These are phyloP conservation scores for Myotis vivesi DNA, from an alignment of 2,797 vertebrate genomes.

Conservation along the genomic window DNA sequence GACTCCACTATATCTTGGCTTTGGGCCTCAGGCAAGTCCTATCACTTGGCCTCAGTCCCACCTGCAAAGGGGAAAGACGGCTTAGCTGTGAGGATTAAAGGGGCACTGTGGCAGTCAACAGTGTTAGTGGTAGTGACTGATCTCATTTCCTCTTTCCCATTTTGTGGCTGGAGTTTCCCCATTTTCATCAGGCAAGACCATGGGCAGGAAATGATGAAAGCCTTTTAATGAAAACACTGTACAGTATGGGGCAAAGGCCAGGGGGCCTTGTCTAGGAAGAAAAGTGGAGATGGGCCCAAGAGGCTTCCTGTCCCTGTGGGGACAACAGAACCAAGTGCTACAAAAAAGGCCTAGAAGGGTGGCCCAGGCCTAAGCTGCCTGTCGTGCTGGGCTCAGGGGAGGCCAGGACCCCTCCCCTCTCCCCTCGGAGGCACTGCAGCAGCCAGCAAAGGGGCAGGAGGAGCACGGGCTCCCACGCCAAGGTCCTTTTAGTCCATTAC, in stretches of 20 bases:
- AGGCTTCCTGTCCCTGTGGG: background rate
- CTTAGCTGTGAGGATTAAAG: background rate
- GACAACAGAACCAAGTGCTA: slow-evolving; percentile 52
- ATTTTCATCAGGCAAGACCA: slow-evolving; percentile 47
- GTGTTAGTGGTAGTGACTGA: background rate
- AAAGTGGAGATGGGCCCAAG: background rate
- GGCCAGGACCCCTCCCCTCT: background rate
- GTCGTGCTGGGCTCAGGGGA: background rate
- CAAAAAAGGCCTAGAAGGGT: background rate
- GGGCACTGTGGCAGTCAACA: background rate
- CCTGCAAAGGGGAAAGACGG: background rate
- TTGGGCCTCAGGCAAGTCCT: background rate
- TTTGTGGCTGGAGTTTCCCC: slow-evolving; percentile 30
- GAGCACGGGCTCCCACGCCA: background rate
- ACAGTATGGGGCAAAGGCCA: slow-evolving; percentile 17
- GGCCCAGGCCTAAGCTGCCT: background rate
- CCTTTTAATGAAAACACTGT: slow-evolving; percentile 77
- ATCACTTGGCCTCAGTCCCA: background rate
- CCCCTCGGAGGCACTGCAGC: background rate
- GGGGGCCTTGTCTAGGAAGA: background rate
- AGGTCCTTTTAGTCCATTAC: slow-evolving; percentile 36
- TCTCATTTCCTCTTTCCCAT: slow-evolving; percentile 46
- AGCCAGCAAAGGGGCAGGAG: background rate
- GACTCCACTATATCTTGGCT: background rate
- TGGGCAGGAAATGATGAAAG: slow-evolving; percentile 56